Percentiles rank a stretch among this genome's conserved stretches.
Evolutionary conservation across 2,113 vertebrate species (phyloP).

Genomic region (Phocoena phocoena): DNA sequence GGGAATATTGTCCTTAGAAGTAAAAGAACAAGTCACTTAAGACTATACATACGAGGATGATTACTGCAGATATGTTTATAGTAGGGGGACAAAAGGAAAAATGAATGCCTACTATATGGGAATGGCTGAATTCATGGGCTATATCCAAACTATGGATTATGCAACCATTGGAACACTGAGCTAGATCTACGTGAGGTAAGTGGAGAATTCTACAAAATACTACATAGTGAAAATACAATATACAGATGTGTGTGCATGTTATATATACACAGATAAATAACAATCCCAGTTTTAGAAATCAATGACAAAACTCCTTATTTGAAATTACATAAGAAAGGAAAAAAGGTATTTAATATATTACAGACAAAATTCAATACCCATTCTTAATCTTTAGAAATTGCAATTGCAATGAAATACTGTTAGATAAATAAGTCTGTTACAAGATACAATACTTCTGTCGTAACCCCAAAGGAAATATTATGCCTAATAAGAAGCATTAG

Average conservation of each 20-base stretch:
- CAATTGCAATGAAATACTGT: background rate
- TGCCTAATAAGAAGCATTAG: constrained; percentile 4
- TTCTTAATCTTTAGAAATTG: constrained; percentile 22
- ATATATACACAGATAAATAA: background rate
- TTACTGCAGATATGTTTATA: background rate
- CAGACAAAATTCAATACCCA: background rate
- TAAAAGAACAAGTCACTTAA: background rate
- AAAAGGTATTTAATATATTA: background rate
- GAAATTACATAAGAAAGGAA: background rate
- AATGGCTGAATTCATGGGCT: background rate
- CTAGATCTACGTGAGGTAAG: background rate
- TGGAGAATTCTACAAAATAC: background rate
- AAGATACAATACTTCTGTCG: background rate
- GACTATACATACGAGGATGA: background rate
- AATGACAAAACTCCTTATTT: background rate
- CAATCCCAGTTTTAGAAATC: background rate
- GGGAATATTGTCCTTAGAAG: background rate
- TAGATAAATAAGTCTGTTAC: background rate
- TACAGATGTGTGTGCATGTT: background rate
- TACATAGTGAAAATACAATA: background rate
- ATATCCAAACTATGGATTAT: background rate
- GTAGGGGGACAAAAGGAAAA: background rate
- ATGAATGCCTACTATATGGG: background rate
- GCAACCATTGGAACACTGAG: background rate
- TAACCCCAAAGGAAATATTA: background rate